phyloP scores from a whole-genome alignment of 2,797 vertebrate species.

The Ptychobarbus kaznakovi region DNA sequence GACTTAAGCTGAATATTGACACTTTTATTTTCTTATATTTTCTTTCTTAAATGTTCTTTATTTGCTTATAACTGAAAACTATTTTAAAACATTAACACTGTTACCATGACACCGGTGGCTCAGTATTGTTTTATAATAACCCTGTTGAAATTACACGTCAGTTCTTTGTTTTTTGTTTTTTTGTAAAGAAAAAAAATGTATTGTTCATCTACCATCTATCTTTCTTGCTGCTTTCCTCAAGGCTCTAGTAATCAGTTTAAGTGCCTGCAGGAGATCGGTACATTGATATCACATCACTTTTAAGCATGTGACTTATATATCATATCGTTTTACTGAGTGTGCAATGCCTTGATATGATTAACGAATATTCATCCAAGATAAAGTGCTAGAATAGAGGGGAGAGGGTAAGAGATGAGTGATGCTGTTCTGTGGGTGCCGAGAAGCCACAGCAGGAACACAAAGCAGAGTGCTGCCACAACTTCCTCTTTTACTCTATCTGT shows the following conservation, averaged over 20 bases:
- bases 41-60: no score
- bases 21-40: not conserved
- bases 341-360: slow-evolving; percentile 40
- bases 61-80: not conserved
- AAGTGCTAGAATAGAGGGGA: slow-evolving; percentile 11
- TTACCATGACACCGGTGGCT: not conserved
- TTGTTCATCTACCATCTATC: not conserved
- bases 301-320: slow-evolving; percentile 17
- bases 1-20: not conserved
- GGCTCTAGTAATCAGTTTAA: slow-evolving; percentile 9
- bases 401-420: slow-evolving; percentile 27
- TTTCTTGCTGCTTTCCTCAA: not conserved
- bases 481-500: not conserved
- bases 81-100: not conserved
- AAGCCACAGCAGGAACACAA: not conserved
- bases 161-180: not conserved
- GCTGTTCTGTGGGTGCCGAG: not conserved
- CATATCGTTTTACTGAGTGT: not conserved
- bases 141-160: not conserved
- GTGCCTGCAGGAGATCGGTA: not conserved
- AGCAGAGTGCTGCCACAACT: not conserved
- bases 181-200: no score
- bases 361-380: not conserved
- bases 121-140: not conserved
- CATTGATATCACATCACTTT: slow-evolving; percentile 14